Percentiles rank a stretch among this genome's conserved stretches.
Evolutionary conservation across 2,113 vertebrate species (phyloP).

Genomic region (Xenus cinereus): DNA sequence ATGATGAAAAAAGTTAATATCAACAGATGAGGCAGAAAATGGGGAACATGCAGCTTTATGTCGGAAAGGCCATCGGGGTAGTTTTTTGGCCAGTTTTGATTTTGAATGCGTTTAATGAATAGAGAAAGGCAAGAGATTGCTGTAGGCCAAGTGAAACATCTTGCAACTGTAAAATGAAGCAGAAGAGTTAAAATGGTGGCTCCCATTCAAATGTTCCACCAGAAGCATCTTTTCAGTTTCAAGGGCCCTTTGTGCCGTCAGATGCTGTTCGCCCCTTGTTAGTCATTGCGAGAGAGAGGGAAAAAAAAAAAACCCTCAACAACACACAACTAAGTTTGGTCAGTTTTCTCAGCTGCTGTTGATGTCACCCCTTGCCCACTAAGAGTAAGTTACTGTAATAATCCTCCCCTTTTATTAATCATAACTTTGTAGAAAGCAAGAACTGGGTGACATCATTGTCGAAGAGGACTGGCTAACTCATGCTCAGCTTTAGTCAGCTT

Average conservation of each 20-base stretch:
- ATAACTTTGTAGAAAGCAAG: conserved; percentile 75
- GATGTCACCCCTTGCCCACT: conserved; percentile 75
- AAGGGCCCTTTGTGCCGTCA: conserved; percentile 71
- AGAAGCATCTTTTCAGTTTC: conserved; percentile 45
- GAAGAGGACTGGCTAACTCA: conserved; percentile 70
- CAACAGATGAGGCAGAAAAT: neutral
- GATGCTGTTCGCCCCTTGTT: conserved; percentile 70
- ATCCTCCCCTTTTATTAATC: conserved; percentile 78
- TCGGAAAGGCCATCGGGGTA: neutral
- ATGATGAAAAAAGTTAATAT: neutral
- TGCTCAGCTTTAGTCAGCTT: conserved; percentile 74
- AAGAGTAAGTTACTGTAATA: conserved; percentile 80
- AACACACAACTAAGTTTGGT: conserved; percentile 66
- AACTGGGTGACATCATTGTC: conserved; percentile 72
- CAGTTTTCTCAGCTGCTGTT: conserved; percentile 82
- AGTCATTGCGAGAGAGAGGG: conserved; percentile 56
- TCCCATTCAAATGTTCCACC: conserved; percentile 41
- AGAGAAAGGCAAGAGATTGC: neutral
- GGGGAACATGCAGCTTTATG: neutral
- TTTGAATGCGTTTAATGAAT: neutral
- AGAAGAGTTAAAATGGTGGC: conserved; percentile 50
- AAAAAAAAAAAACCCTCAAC: neutral
- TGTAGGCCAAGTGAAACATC: neutral
- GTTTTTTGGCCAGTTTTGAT: neutral
- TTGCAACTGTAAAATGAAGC: neutral